Evolutionary conservation across 2,888 invertebrate species (phyloP).

Genomic region (Callyntrura guangdongensis): DNA sequence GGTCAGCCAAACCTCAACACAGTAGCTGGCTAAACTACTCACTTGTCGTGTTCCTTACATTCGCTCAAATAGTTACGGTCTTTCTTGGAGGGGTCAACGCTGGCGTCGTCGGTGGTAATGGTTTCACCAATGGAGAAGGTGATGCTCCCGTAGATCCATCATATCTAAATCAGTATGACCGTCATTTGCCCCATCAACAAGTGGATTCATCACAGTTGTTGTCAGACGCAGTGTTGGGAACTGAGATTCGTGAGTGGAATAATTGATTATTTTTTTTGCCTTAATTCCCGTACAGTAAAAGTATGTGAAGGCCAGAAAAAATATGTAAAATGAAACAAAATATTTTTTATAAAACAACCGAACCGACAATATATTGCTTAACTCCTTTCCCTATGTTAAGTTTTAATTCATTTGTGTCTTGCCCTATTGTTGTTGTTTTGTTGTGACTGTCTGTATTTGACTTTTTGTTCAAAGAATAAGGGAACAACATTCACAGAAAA

Average conservation of each 20-base stretch:
- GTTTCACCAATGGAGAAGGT: constrained; percentile 8
- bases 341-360: constrained; percentile 61
- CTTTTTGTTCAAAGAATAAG: background rate
- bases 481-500: no score
- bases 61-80: constrained; percentile 65
- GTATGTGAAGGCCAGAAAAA: constrained; percentile 48
- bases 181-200: constrained; percentile 47
- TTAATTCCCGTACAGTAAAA: background rate
- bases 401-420: background rate
- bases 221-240: background rate
- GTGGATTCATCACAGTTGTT: constrained; percentile 17
- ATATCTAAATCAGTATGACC: constrained; percentile 30
- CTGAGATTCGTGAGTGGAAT: constrained; percentile 61
- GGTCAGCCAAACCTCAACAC: constrained; percentile 45
- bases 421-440: background rate
- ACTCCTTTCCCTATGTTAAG: background rate
- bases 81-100: constrained; percentile 65
- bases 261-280: background rate
- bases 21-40: constrained; percentile 65
- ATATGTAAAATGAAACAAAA: constrained; percentile 23
- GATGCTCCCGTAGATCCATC: constrained; percentile 57
- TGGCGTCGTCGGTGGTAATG: constrained; percentile 51
- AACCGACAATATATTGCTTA: constrained; percentile 36
- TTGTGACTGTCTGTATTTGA: background rate
- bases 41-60: constrained; percentile 58